These are phyloP conservation scores for Fregata magnificens DNA, from an alignment of 2,113 vertebrate species.

Conservation along the genomic window DNA sequence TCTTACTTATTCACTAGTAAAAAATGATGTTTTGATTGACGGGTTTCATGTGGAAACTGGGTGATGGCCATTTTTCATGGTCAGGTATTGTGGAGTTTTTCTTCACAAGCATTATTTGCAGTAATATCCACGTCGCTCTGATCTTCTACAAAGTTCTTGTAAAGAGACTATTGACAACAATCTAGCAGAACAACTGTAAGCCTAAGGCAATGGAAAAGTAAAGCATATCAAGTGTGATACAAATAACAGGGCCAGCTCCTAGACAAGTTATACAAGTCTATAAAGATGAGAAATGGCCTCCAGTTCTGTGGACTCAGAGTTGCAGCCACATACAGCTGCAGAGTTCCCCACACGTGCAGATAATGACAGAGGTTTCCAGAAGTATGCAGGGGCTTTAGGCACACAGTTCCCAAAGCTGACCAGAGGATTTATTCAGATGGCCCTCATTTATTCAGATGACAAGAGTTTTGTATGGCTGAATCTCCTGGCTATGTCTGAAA, in stretches of 20 bases:
- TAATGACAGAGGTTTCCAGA: neutral
- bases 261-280: neutral
- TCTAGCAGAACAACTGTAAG: neutral
- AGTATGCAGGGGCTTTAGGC: neutral
- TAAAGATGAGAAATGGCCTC: neutral
- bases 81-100: neutral
- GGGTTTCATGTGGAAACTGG: neutral
- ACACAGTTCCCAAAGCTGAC: neutral
- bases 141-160: neutral
- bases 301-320: neutral
- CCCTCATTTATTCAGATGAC: too few relatives aligned
- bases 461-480: neutral
- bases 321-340: neutral
- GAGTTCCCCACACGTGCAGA: neutral
- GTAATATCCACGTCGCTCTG: neutral
- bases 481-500: neutral
- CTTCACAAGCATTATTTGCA: neutral
- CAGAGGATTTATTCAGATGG: neutral
- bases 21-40: neutral
- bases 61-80: neutral
- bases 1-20: neutral
- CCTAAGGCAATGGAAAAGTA: neutral
- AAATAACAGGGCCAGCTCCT: neutral
- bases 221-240: neutral
- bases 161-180: neutral